Evolutionary conservation across 2,888 invertebrate species (phyloP), one percentile per base, ranked within the genome.

Genomic region (Cremastinae sp.): DNA sequence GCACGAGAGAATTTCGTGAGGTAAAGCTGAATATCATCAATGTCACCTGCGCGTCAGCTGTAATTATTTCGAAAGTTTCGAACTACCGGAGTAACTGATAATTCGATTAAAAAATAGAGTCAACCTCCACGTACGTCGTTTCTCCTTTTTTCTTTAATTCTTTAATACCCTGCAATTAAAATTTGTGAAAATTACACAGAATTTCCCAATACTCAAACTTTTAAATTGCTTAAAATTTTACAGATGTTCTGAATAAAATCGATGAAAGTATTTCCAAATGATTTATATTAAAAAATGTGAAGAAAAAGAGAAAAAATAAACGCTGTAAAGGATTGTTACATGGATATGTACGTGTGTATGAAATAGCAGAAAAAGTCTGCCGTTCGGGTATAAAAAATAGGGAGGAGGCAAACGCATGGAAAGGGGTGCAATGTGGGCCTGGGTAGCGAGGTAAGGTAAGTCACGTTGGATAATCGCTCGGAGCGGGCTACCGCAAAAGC

Each of bases 11-110:
- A 28, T 28, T 3, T 5, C 28, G 14, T 51, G 51, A 41, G 65
- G 45, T 35, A 45, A 69, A 51, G 72, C 68, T 58, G 68, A 68
- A 68, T 58, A 39, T 58, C 58, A 76, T 76, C 64, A 76, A 65
- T 76, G 76, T 76, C 76, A 76, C 72, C 72, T 76, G 75, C 75
- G 71, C 75, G 75, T 62, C 56, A 75, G 56, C 66, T 51, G 56
- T 56, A 56, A 75, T 75, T 72, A 75, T 75, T 75, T 75, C 59
- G 71, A 75, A 75, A 75, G 66, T 75, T 65, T 66, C 62, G 41
- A 47, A 66, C 72, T 75, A 68, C 72, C 56, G 51, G 47, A 37
- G 43, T 56, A 45, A 39, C 59, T 45, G 20, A 41, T 22, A 58
- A 58, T 4, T 18, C n/a, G 39, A 39, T 2, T 39, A 58, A 39